A percentile compares a stretch with the other conserved stretches of the same genome.
phyloP scores from a whole-genome alignment of 2,888 invertebrate species.

The Mythimna vitellina region DNA sequence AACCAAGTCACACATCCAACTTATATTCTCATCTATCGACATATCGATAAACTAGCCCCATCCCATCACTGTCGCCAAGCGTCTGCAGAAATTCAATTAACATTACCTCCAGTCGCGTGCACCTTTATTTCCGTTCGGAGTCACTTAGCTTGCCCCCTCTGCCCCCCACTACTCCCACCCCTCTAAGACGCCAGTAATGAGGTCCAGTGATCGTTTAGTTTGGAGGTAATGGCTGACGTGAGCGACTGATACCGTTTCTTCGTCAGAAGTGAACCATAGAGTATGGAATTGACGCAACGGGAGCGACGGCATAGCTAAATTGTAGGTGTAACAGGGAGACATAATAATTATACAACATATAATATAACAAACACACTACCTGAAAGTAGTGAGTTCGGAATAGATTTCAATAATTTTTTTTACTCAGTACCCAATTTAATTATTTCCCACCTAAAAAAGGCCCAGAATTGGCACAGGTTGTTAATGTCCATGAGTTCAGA shows the following conservation, averaged over 20 bases:
- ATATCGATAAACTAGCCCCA: conserved; percentile 62
- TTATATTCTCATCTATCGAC: conserved; percentile 44
- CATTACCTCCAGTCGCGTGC: conserved; percentile 91
- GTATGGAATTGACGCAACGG: not conserved
- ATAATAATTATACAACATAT: too few relatives aligned
- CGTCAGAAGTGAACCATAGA: conserved; percentile 55
- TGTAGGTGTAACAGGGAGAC: too few relatives aligned
- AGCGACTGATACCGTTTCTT: conserved; percentile 72
- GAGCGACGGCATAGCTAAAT: not conserved
- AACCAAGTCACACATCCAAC: not conserved
- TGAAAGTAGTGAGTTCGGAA: too few relatives aligned
- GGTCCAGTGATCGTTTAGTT: conserved; percentile 90
- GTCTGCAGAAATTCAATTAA: conserved; percentile 91
- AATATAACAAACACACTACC: too few relatives aligned
- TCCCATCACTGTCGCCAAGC: conserved; percentile 77
- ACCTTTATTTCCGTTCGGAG: conserved; percentile 91
- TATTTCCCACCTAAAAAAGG: too few relatives aligned
- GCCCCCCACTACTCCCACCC: conserved; percentile 25
- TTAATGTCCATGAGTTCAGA: not conserved
- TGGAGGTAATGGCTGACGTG: conserved; percentile 89
- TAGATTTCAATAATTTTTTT: too few relatives aligned
- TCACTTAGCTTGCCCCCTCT: conserved; percentile 80
- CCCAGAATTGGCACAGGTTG: not conserved
- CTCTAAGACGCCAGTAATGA: conserved; percentile 87
- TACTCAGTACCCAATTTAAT: too few relatives aligned